Percentiles rank a stretch among this genome's conserved stretches.
These are phyloP conservation scores for Dinomys branickii DNA, from an alignment of 2,113 vertebrate species.

Conservation along the genomic window DNA sequence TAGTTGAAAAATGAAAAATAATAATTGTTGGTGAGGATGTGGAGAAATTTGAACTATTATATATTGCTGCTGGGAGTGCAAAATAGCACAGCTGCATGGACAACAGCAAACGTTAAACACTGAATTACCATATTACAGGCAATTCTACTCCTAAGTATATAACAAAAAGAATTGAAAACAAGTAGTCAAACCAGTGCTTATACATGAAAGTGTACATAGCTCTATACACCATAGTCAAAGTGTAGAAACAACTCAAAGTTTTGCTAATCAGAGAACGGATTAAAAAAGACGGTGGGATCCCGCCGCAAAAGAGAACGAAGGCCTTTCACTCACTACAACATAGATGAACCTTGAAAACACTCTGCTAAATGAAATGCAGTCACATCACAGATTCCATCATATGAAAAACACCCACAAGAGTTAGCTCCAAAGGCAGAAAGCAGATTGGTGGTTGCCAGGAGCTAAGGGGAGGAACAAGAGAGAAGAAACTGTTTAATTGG, in stretches of 20 bases:
- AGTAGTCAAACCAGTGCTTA: not conserved
- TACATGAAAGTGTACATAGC: not conserved
- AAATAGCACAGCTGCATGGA: not conserved
- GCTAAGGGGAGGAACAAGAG: not conserved
- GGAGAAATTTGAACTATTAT: not conserved
- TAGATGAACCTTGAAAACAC: not conserved
- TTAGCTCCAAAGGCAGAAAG: not conserved
- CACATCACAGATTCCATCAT: not conserved
- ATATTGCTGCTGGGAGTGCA: not conserved
- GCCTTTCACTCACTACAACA: not conserved
- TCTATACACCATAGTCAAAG: not conserved
- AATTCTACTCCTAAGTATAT: not conserved
- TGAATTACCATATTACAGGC: not conserved
- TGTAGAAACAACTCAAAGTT: not conserved
- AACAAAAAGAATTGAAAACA: not conserved
- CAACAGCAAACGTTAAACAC: not conserved
- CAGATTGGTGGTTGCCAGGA: not conserved
- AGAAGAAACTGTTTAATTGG: not conserved
- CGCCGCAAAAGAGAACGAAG: not conserved
- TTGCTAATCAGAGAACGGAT: not conserved
- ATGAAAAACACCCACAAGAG: not conserved
- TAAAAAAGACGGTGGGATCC: not conserved
- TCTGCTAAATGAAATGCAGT: not conserved
- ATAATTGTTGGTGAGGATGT: not conserved
- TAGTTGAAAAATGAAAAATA: not conserved